Evolutionary conservation across 2,797 vertebrate genomes (phyloP), one percentile per base, ranked within the genome.

Genomic region (Tympanoctomys barrerae): DNA sequence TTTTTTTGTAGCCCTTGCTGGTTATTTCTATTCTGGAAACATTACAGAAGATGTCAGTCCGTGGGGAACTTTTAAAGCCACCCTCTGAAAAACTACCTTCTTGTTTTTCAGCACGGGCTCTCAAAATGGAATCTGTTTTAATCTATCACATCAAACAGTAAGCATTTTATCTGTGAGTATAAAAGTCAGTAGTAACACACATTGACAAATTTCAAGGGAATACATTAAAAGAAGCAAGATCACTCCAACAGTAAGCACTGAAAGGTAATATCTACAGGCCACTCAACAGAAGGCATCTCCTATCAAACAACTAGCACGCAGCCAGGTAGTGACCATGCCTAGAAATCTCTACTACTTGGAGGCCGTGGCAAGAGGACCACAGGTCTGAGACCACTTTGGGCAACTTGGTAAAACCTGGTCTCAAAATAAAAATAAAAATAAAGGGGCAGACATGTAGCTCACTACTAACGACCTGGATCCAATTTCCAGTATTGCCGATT

Each of bases 1-100:
- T 26, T 61, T 61, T 61, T 26, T 61, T 61, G 59, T 61, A 24
- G 22, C 59, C 22, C 39, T 26, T 28, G 31, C 18, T 39, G 3
- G 31, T 85, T 77, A 85, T 19, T 88, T 68, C 52, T 26, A 57
- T 19, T 93, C 19, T 52, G 82, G 86, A 91, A 96, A 91, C 24
- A 54, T 78, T 22, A 87, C 5, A 62, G 28, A 94, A 82, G 81
- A 78, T 71, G 4, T 46, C 61, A 89, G 59, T 77, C 73, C 59
- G 39, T 39, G 28, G 54, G 7, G 62, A 73, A 89, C 64, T 71
- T 82, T 4, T 86, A 66, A 91, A 81, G 9, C 7, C 16, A 87
- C 13, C n/a, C 49, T 90, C 84, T 39, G n/a, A 89, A 89, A 96
- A 90, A 62, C 26, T 18, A 84, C 12, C 16, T 80, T 46, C 11